Evolutionary conservation across 2,113 vertebrate species (phyloP), one percentile per base, ranked within the genome.

Genomic region (Sinosuthora webbiana): DNA sequence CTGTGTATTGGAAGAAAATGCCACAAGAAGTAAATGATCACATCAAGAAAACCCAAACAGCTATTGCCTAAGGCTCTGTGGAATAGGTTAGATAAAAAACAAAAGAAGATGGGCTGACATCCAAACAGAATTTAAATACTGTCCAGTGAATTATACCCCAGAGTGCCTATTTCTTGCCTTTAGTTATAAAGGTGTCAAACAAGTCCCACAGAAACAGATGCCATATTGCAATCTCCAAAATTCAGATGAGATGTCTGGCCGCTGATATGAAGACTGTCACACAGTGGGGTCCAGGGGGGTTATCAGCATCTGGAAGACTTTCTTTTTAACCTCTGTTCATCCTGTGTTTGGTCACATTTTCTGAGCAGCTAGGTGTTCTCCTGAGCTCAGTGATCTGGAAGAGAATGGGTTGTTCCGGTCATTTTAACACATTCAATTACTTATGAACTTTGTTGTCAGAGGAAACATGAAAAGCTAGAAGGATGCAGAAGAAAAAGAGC

Each of bases 191-290:
- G 24, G 8, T 39, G 8, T 39, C 42, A 39, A 79, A 39, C 8
- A 53, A 69, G n/a, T 45, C n/a, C n/a, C 24, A 44, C 15, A 37
- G 35, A 83, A 45, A 39, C 9, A 42, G 69, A 57, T 27, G 37
- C 10, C 8, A 0, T n/a, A 27, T 30, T 73, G 37, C 1, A 3
- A 12, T 64, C 7, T 6, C 18, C 21, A 64, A 44, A 81, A 81
- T 74, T 87, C 78, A 52, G 41, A 7, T 24, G 44, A 89, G 15
- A 52, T 65, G 18, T 55, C 59, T 89, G 63, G 50, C 24, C 23
- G 62, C 15, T 20, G 15, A 9, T 33, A 49, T 1, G 1, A 81
- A 33, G 15, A 60, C 3, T 6, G 2, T n/a, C 2, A 0, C 42
- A 74, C 35, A 70, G 18, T 35, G 16, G 4, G 2, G 14, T 18